A percentile compares a stretch with the other conserved stretches of the same genome.
phyloP scores from a whole-genome alignment of 2,113 vertebrate genomes.

The Ranitomeya variabilis region DNA sequence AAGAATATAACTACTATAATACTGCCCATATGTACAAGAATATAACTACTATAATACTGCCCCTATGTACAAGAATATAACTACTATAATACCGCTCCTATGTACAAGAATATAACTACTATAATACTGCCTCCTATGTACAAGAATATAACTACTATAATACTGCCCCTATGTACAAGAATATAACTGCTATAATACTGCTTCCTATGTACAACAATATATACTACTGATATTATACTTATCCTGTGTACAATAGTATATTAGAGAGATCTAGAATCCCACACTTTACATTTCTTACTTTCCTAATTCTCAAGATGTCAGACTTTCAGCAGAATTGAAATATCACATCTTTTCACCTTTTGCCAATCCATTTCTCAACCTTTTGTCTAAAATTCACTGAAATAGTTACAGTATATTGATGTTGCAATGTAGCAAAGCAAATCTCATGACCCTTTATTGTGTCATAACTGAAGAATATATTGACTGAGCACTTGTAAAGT shows the following conservation, averaged over 20 bases:
- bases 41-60: too few relatives aligned
- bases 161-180: neutral
- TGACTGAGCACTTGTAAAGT: neutral
- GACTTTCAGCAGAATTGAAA: neutral
- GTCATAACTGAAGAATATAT: neutral
- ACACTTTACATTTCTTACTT: neutral
- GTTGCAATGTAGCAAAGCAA: neutral
- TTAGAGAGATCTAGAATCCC: neutral
- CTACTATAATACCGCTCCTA: too few relatives aligned
- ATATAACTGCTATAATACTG: slow-evolving; percentile 3
- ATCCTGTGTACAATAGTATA: neutral
- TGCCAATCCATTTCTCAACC: neutral
- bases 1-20: too few relatives aligned
- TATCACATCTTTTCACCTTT: neutral
- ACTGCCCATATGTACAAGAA: too few relatives aligned
- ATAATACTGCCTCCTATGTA: too few relatives aligned
- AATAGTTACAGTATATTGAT: neutral
- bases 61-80: too few relatives aligned
- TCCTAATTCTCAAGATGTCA: neutral
- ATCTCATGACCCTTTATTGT: neutral
- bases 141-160: neutral
- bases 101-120: too few relatives aligned
- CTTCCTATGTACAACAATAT: neutral
- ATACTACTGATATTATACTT: neutral
- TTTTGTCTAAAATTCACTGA: neutral